These are phyloP conservation scores for Limonius californicus DNA, from an alignment of 1,140 invertebrate species.

Conservation along the genomic window DNA sequence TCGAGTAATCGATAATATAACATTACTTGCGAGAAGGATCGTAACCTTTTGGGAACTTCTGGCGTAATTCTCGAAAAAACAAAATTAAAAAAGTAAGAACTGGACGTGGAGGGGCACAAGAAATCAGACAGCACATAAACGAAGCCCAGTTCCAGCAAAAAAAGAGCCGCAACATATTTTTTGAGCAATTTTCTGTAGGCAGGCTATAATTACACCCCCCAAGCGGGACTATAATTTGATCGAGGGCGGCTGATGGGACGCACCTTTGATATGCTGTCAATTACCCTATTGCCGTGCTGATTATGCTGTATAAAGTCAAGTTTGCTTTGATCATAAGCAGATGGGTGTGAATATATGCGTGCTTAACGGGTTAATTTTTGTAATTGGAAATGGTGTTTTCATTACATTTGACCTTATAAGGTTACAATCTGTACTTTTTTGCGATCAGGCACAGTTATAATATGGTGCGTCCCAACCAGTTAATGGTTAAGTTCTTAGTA, in stretches of 20 bases:
- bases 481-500: too few species aligned
- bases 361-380: not conserved
- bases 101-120: slow-evolving; percentile 16
- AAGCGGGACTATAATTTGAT: slow-evolving; percentile 44
- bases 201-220: slow-evolving; percentile 47
- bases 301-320: not conserved
- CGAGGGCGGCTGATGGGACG: slow-evolving; percentile 37
- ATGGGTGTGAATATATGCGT: not conserved
- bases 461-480: too few species aligned
- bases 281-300: slow-evolving; percentile 39
- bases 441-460: too few species aligned
- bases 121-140: slow-evolving; percentile 26
- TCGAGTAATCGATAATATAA: too few species aligned
- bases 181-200: slow-evolving; percentile 45
- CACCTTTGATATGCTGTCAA: slow-evolving; percentile 47
- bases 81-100: not conserved
- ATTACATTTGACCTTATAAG: too few species aligned
- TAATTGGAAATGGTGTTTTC: not conserved
- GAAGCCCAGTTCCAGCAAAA: slow-evolving; percentile 22
- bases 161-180: slow-evolving; percentile 42
- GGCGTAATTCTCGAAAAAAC: not conserved
- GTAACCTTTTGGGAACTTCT: too few species aligned
- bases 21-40: too few species aligned
- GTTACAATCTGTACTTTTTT: too few species aligned
- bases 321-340: slow-evolving; percentile 6